Percentiles rank a stretch among this genome's conserved stretches.
Evolutionary conservation across 2,888 invertebrate species (phyloP).

Genomic region (Drosophila paucipuncta): DNA sequence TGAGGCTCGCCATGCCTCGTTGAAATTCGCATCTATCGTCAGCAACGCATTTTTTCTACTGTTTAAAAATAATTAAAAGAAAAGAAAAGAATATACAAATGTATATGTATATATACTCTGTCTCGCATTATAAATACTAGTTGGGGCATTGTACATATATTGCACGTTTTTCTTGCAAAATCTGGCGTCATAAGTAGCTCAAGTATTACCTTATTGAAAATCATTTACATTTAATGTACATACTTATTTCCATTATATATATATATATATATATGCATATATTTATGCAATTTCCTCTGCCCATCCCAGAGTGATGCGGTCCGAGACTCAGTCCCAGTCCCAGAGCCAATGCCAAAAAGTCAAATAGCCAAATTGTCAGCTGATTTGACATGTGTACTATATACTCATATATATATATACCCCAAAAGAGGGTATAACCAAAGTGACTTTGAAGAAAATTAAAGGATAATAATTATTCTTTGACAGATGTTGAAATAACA

Average conservation of each 20-base stretch:
- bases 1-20: slow-evolving; percentile 14
- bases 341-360: slow-evolving; percentile 37
- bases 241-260: not conserved
- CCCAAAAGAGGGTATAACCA: not conserved
- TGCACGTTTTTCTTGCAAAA: slow-evolving; percentile 42
- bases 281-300: not conserved
- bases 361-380: slow-evolving; percentile 42
- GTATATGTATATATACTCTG: slow-evolving; percentile 8
- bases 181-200: slow-evolving; percentile 46
- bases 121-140: slow-evolving; percentile 17
- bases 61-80: not conserved
- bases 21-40: slow-evolving; percentile 19
- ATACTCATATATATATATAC: not conserved
- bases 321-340: not conserved
- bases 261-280: not conserved
- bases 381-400: slow-evolving; percentile 26
- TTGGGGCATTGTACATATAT: slow-evolving; percentile 1
- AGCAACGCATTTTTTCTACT: not conserved
- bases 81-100: not conserved
- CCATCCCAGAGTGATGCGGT: not conserved
- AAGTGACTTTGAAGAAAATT: not conserved
- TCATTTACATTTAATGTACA: slow-evolving; percentile 28
- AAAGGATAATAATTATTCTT: not conserved
- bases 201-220: slow-evolving; percentile 40
- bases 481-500: not conserved